phyloP scores from a whole-genome alignment of 2,113 vertebrate species.

The Symphodus melops region DNA sequence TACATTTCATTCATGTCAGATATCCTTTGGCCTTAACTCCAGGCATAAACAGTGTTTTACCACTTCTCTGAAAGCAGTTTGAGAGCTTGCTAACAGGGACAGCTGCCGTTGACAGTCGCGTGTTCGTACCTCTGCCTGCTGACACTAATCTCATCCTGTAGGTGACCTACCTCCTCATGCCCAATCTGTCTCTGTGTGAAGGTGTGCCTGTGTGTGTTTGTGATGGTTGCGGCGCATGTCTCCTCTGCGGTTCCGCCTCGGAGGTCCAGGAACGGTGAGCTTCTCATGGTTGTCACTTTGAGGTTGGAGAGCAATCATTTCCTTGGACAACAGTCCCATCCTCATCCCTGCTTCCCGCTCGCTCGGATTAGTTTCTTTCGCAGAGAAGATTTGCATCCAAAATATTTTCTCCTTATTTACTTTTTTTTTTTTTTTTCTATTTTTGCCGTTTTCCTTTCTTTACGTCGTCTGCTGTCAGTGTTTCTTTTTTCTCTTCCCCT shows the following conservation, averaged over 20 bases:
- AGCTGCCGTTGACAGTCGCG: slow-evolving; percentile 66
- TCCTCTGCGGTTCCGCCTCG: slow-evolving; percentile 76
- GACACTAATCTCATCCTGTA: slow-evolving; percentile 78
- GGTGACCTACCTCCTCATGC: slow-evolving; percentile 74
- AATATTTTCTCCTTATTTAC: slow-evolving; percentile 66
- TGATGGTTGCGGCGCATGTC: slow-evolving; percentile 65
- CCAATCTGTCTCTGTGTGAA: slow-evolving; percentile 49
- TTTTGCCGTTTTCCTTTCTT: slow-evolving; percentile 40
- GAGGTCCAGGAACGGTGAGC: slow-evolving; percentile 77
- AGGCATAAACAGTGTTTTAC: neutral
- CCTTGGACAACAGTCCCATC: slow-evolving; percentile 77
- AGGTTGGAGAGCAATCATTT: slow-evolving; percentile 79
- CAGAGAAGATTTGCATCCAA: slow-evolving; percentile 77
- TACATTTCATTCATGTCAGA: slow-evolving; percentile 1
- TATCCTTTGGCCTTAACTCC: slow-evolving; percentile 10
- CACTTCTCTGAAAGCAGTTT: slow-evolving; percentile 15
- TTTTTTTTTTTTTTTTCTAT: slow-evolving; percentile 58
- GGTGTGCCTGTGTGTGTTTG: slow-evolving; percentile 45
- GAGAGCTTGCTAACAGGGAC: slow-evolving; percentile 53
- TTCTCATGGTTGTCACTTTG: slow-evolving; percentile 84
- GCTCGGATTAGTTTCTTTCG: slow-evolving; percentile 81
- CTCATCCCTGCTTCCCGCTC: slow-evolving; percentile 74
- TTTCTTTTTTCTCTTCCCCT: slow-evolving; percentile 43
- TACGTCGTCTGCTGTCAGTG: slow-evolving; percentile 46
- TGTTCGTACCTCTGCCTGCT: slow-evolving; percentile 66